phyloP scores from a whole-genome alignment of 2,888 invertebrate species.

The Yponomeuta malinellus region DNA sequence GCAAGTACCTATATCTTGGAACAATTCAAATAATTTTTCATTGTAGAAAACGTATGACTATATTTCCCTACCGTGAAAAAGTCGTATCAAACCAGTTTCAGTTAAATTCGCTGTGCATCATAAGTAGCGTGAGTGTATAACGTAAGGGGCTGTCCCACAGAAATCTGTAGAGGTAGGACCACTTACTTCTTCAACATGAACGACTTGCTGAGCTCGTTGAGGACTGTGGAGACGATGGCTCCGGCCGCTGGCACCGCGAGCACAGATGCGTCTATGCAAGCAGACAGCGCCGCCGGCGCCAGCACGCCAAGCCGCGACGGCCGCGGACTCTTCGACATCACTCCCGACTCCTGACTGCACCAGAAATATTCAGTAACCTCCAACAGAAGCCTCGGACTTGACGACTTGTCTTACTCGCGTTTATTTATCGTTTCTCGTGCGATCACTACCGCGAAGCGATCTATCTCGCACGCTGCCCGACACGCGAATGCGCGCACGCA shows the following conservation, averaged over 20 bases:
- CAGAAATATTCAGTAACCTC: not conserved
- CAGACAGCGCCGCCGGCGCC: constrained; percentile 64
- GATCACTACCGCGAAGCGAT: constrained; percentile 64
- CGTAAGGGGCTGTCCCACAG: not conserved
- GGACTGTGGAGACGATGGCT: constrained; percentile 64
- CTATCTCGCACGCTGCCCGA: constrained; percentile 62
- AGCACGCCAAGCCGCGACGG: constrained; percentile 60
- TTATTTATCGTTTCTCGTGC: constrained; percentile 31
- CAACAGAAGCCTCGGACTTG: not conserved
- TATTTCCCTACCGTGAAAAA: too few species aligned
- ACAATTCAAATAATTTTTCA: too few species aligned
- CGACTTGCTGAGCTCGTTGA: constrained; percentile 67
- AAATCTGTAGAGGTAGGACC: not conserved
- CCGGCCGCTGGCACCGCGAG: constrained; percentile 67
- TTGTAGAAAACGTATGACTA: too few species aligned
- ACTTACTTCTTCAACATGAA: constrained; percentile 70
- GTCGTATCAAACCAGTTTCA: too few species aligned
- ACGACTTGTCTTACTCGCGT: not conserved
- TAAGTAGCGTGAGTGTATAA: too few species aligned
- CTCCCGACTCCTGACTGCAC: constrained; percentile 19
- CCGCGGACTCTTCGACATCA: constrained; percentile 56
- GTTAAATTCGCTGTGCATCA: too few species aligned
- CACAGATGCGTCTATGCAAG: constrained; percentile 67
- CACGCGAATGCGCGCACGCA: constrained; percentile 43
- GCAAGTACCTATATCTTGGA: too few species aligned